A percentile compares a stretch with the other conserved stretches of the same genome.
phyloP scores from a whole-genome alignment of 2,888 invertebrate species.

The Drosophila helvetica region DNA sequence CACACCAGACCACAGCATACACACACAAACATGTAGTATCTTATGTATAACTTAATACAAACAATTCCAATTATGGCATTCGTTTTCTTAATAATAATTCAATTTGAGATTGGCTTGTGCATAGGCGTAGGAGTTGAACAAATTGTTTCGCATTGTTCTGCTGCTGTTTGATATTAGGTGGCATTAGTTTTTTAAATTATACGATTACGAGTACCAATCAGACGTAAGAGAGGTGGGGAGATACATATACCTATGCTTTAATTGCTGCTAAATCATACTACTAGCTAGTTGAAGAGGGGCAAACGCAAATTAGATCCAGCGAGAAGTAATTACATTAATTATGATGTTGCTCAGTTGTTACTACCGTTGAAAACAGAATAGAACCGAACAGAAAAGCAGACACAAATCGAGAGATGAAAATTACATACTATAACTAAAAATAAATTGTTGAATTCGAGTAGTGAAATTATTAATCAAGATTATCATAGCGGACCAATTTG shows the following conservation, averaged over 20 bases:
- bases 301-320: slow-evolving; percentile 29
- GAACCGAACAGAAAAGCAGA: slow-evolving; percentile 24
- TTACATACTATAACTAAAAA: slow-evolving; percentile 55
- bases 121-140: slow-evolving; percentile 45
- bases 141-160: slow-evolving; percentile 61
- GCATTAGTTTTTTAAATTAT: slow-evolving; percentile 57
- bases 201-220: slow-evolving; percentile 34
- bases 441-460: slow-evolving; percentile 75
- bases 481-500: slow-evolving; percentile 84
- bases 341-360: slow-evolving; percentile 74
- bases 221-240: slow-evolving; percentile 1
- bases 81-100: slow-evolving; percentile 51
- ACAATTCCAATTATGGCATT: slow-evolving; percentile 54
- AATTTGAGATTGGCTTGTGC: slow-evolving; percentile 56
- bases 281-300: slow-evolving; percentile 21
- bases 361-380: neutral
- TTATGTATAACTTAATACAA: slow-evolving; percentile 31
- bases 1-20: slow-evolving; percentile 39
- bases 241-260: slow-evolving; percentile 30
- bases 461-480: slow-evolving; percentile 77
- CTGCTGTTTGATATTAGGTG: slow-evolving; percentile 71
- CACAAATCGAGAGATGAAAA: slow-evolving; percentile 32
- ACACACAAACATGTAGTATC: slow-evolving; percentile 13
- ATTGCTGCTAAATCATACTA: slow-evolving; percentile 44
- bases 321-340: slow-evolving; percentile 71